Evolutionary conservation across 2,888 invertebrate species (phyloP), one percentile per base, ranked within the genome.

Genomic region (Leucoptera coffeella): DNA sequence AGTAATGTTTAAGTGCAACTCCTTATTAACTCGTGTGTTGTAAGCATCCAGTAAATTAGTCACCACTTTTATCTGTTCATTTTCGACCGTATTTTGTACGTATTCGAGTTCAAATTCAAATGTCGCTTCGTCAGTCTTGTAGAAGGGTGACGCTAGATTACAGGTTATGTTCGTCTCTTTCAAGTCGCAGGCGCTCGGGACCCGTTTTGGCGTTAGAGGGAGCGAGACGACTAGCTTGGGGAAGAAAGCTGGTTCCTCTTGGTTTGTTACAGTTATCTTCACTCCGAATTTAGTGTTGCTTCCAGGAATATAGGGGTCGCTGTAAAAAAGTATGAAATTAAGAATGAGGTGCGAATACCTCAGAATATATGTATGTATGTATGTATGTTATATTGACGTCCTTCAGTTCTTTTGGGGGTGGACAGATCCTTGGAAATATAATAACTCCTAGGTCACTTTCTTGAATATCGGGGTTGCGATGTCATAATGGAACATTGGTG

Each of bases 31-130:
- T n/a, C n/a, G n/a, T n/a, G n/a, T n/a, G n/a, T n/a, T n/a, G n/a
- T n/a, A n/a, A n/a, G n/a, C n/a, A n/a, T n/a, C n/a, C n/a, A n/a
- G n/a, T n/a, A n/a, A n/a, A n/a, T n/a, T n/a, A n/a, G n/a, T n/a
- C n/a, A n/a, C n/a, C n/a, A n/a, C n/a, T n/a, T n/a, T n/a, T n/a
- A n/a, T n/a, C n/a, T n/a, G n/a, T n/a, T n/a, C n/a, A n/a, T n/a
- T n/a, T n/a, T n/a, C n/a, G n/a, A n/a, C n/a, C n/a, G n/a, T 38
- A 27, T 45, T 47, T 9, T 43, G 34, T 4, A 42, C 35, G 22
- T 57, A 59, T 26, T 67, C 64, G n/a, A 69, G 27, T 38, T 65
- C 62, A 7, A 69, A 45, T 6, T 54, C 50, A 53, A 52, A 64
- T 5, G 38, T 30, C 0, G 56, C 36, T 2, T 39, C 34, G 29